A percentile compares a stretch with the other conserved stretches of the same genome.
Conservation (phyloP, 2,113 vertebrate species). For the Cynocephalus volans region DNA sequence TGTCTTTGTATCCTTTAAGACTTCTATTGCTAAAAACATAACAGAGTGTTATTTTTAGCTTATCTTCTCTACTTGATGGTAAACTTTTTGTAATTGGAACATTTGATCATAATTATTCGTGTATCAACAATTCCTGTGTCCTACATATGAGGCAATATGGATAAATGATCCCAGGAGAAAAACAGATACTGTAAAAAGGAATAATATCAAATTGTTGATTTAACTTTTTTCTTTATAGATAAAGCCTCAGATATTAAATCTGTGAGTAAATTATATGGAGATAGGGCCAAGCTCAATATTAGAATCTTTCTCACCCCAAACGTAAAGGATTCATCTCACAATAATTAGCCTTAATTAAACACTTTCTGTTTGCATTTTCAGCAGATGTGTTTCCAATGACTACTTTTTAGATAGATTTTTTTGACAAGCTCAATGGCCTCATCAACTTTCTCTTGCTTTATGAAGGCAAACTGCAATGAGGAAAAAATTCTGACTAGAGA, state of each 20-base stretch:
- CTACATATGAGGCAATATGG: background rate
- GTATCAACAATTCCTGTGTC: background rate
- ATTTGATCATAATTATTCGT: constrained; percentile 29
- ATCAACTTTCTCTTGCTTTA: constrained; percentile 21
- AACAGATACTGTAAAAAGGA: background rate
- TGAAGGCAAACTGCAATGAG: background rate
- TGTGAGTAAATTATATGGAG: background rate
- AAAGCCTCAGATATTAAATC: background rate
- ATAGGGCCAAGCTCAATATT: background rate
- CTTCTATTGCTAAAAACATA: background rate
- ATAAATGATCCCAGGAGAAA: constrained; percentile 39
- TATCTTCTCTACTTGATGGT: background rate
- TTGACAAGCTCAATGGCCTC: constrained; percentile 48
- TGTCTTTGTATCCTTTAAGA: background rate
- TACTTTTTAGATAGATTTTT: constrained; percentile 50
- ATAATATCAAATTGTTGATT: background rate
- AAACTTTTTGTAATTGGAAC: background rate
- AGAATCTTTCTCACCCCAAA: background rate
- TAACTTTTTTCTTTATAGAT: background rate
- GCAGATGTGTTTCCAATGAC: constrained; percentile 1
- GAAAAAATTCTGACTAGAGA: background rate
- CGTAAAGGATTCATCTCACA: background rate
- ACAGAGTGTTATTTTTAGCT: background rate
- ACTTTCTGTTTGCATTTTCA: constrained; percentile 37
- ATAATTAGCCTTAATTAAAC: constrained; percentile 57